Percentiles rank a stretch among this genome's conserved stretches.
Conservation (phyloP, 2,113 vertebrate species). For the Alexandromys fortis region DNA sequence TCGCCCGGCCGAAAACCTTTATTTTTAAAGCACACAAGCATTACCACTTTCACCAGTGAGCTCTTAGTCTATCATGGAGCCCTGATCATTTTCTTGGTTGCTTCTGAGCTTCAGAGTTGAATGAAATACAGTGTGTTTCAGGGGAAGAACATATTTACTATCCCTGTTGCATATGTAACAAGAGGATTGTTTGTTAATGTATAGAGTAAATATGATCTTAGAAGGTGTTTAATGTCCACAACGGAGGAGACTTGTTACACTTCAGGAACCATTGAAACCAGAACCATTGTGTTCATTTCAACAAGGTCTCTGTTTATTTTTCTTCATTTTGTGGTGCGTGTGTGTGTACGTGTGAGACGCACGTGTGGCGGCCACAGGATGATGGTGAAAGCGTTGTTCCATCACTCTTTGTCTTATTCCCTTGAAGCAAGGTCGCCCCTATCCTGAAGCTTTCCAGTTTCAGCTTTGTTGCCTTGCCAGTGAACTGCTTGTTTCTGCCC, state of each 20-base stretch:
- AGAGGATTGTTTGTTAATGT: conserved; percentile 50
- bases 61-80: conserved; percentile 33
- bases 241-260: background rate
- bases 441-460: background rate
- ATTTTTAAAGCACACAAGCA: conserved; percentile 37
- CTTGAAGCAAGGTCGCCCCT: background rate
- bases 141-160: conserved; percentile 25
- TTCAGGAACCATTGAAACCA: background rate
- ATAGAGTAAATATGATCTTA: background rate
- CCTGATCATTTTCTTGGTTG: conserved; percentile 40
- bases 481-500: background rate
- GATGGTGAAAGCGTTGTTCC: background rate
- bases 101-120: conserved; percentile 35
- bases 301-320: conserved; percentile 14
- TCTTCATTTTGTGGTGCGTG: background rate
- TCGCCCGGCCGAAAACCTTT: background rate
- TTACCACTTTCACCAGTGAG: background rate
- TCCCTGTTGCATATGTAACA: conserved; percentile 11
- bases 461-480: background rate
- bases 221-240: conserved; percentile 13
- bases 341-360: background rate
- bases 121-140: background rate
- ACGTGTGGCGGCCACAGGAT: background rate
- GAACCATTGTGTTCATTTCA: conserved; percentile 35
- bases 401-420: background rate